phyloP scores from a whole-genome alignment of 2,797 vertebrate species.

The Fistularia tabacaria region DNA sequence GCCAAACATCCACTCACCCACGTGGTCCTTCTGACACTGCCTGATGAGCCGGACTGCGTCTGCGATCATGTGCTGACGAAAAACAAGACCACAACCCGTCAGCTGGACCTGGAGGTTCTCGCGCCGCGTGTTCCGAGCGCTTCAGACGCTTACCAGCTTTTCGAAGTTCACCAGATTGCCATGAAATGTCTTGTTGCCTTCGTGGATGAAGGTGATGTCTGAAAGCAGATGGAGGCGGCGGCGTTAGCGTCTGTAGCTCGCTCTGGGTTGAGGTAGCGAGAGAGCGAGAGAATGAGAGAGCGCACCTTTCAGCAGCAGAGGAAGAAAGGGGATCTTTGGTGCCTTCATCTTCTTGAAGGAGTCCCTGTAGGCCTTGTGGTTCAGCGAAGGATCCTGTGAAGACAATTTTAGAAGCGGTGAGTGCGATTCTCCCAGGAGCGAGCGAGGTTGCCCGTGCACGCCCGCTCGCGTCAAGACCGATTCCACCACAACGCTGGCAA shows the following conservation, averaged over 20 bases:
- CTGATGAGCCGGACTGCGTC: conserved; percentile 88
- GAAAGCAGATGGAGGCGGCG: conserved; percentile 3
- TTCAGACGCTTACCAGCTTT: conserved; percentile 85
- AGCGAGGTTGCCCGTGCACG: conserved; percentile 23
- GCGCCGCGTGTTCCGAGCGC: not conserved
- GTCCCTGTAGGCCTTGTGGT: conserved; percentile 98
- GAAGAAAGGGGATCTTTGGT: conserved; percentile 97
- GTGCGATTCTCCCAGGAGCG: conserved; percentile 16
- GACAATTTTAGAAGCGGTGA: conserved; percentile 60
- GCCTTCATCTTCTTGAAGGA: conserved; percentile 98
- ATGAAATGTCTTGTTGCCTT: conserved; percentile 98
- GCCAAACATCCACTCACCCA: conserved; percentile 73
- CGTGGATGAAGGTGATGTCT: conserved; percentile 97
- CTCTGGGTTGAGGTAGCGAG: conserved; percentile 13
- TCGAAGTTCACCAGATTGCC: conserved; percentile 98
- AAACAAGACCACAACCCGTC: conserved; percentile 1
- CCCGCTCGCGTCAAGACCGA: conserved; percentile 14
- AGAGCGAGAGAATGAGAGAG: conserved; percentile 22
- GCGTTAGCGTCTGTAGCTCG: not conserved
- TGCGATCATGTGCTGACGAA: conserved; percentile 93
- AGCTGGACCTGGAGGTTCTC: conserved; percentile 1
- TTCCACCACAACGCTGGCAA: conserved; percentile 11
- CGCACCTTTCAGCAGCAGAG: conserved; percentile 93
- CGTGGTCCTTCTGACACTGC: conserved; percentile 88
- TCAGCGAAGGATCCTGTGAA: conserved; percentile 92